Evolutionary conservation across 2,888 invertebrate genomes (phyloP).

Genomic region (Sarcophaga caerulescens): DNA sequence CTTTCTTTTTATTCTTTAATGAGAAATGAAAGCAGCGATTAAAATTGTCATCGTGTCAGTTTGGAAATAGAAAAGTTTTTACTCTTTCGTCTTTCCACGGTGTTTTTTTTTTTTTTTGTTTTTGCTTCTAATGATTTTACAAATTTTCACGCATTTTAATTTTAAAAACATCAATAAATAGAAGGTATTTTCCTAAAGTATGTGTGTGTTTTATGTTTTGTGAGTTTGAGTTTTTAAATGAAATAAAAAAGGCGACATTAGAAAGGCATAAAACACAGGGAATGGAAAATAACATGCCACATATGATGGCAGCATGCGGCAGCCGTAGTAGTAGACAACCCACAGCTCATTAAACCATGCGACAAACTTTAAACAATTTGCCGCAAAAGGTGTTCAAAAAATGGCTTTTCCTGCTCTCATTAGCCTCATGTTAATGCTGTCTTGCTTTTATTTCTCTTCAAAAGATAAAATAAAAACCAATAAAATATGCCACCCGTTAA

Average conservation of each 20-base stretch:
- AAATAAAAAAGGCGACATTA: slow-evolving; percentile 31
- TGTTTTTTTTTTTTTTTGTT: slow-evolving; percentile 6
- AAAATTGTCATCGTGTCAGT: slow-evolving; percentile 50
- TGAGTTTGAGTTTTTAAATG: slow-evolving; percentile 22
- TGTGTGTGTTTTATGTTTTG: background rate
- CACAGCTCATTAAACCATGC: slow-evolving; percentile 19
- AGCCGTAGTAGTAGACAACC: slow-evolving; percentile 34
- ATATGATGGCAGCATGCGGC: slow-evolving; percentile 19
- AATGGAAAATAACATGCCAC: background rate
- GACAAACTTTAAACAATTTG: slow-evolving; percentile 48
- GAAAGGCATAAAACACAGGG: background rate
- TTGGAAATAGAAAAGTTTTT: background rate
- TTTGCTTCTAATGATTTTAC: slow-evolving; percentile 47
- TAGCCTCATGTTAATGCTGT: background rate
- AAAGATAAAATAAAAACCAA: slow-evolving; percentile 44
- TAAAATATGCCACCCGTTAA: slow-evolving; percentile 55
- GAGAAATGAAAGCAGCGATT: slow-evolving; percentile 27
- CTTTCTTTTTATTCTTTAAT: background rate
- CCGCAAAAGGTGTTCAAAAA: slow-evolving; percentile 52
- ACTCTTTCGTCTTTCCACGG: background rate
- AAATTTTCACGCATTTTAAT: slow-evolving; percentile 59
- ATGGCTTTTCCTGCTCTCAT: background rate
- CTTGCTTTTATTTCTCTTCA: background rate
- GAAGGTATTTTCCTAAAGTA: slow-evolving; percentile 15
- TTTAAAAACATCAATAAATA: slow-evolving; percentile 55